Conservation (phyloP, 1,140 invertebrate species). For the Cydia pomonella region DNA sequence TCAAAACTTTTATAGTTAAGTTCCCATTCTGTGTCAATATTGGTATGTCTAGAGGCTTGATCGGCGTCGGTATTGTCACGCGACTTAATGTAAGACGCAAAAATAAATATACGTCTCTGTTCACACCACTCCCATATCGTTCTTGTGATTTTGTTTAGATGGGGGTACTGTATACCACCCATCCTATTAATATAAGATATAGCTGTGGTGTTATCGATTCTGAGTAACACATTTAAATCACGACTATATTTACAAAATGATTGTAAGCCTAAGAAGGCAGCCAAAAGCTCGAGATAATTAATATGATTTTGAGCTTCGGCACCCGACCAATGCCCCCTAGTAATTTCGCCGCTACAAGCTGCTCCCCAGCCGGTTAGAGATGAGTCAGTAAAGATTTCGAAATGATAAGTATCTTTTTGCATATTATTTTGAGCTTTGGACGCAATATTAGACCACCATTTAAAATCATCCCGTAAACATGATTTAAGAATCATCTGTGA, state of each 20-base stretch:
- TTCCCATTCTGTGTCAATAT: conserved; percentile 35
- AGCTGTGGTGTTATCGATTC: conserved; percentile 45
- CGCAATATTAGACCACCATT: conserved; percentile 20
- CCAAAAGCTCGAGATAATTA: conserved; percentile 35
- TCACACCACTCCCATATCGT: conserved; percentile 37
- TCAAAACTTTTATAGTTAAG: conserved; percentile 33
- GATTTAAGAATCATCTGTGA: conserved; percentile 18
- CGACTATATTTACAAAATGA: conserved; percentile 25
- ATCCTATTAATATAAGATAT: too few relatives aligned
- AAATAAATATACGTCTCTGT: conserved; percentile 18
- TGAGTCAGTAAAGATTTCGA: conserved; percentile 35
- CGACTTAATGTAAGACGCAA: conserved; percentile 34
- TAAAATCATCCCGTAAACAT: conserved; percentile 1
- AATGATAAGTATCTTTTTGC: conserved; percentile 22
- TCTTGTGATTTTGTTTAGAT: conserved; percentile 30
- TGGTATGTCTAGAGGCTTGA: conserved; percentile 3
- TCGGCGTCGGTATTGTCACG: conserved; percentile 23
- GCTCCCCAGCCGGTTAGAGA: conserved; percentile 35
- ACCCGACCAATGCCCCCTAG: conserved; percentile 14
- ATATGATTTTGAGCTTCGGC: conserved; percentile 31
- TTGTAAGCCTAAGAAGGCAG: conserved; percentile 34
- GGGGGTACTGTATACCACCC: too few relatives aligned
- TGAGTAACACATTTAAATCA: conserved; percentile 39
- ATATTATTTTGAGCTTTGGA: conserved; percentile 16
- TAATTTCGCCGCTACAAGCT: conserved; percentile 24